Percentiles rank a stretch among this genome's conserved stretches.
Conservation (phyloP, 2,113 vertebrate genomes). For the Corythaixoides concolor region DNA sequence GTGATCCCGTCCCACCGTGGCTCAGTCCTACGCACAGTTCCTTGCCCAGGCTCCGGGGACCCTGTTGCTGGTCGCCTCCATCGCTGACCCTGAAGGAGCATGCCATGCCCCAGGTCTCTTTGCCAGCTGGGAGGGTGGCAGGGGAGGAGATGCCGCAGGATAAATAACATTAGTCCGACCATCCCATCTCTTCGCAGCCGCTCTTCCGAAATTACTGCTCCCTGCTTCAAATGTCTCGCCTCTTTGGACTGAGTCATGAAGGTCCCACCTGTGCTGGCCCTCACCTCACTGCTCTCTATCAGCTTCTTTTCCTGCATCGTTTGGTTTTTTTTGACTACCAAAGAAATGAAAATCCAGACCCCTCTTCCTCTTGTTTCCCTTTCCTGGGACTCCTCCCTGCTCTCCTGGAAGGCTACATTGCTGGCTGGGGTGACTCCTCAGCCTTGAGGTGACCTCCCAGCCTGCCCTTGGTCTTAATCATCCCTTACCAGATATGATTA, state of each 20-base stretch:
- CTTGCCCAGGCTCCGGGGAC: neutral
- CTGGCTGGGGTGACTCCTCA: neutral
- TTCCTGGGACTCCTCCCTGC: neutral
- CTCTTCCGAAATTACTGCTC: neutral
- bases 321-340: neutral
- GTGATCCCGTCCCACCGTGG: neutral
- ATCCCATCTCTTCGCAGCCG: neutral
- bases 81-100: neutral
- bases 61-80: neutral
- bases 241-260: neutral
- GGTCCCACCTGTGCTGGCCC: neutral
- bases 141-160: neutral
- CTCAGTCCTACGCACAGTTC: rapidly evolving
- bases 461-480: neutral
- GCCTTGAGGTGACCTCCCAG: neutral
- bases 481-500: neutral
- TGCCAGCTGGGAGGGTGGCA: neutral
- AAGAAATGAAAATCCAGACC: neutral
- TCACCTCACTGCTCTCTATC: neutral
- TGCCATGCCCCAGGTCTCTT: neutral
- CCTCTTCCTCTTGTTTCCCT: neutral
- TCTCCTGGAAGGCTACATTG: neutral
- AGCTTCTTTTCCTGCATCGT: neutral
- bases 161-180: neutral
- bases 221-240: rapidly evolving